phyloP scores from a whole-genome alignment of 2,888 invertebrate species.

The Heliconius ethilla region DNA sequence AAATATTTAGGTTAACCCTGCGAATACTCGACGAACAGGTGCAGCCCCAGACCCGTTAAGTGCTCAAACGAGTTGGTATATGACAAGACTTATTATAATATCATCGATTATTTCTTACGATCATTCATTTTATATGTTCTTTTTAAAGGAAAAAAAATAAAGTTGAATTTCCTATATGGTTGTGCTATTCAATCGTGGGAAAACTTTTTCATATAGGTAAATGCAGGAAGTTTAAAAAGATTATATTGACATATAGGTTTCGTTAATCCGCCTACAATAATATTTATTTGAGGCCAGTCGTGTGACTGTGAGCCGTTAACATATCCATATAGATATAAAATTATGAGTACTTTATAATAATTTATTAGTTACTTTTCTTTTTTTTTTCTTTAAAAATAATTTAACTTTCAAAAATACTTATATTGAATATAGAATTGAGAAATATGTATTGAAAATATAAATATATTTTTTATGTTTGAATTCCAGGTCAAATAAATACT shows the following conservation, averaged over 20 bases:
- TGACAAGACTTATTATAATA: slow-evolving; percentile 19
- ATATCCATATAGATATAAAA: no score
- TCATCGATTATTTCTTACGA: slow-evolving; percentile 19
- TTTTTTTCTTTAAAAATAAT: no score
- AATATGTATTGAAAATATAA: not conserved
- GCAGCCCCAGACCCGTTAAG: slow-evolving; percentile 27
- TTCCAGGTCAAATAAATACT: slow-evolving; percentile 92
- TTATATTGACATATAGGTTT: not conserved
- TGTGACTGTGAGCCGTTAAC: not conserved
- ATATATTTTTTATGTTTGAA: slow-evolving; percentile 20
- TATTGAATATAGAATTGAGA: not conserved
- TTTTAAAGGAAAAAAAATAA: slow-evolving; percentile 2
- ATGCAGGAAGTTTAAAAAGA: not conserved
- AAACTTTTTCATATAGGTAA: slow-evolving; percentile 1
- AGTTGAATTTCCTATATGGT: not conserved
- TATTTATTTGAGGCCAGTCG: not conserved
- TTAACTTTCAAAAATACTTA: not conserved
- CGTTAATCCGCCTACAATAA: not conserved
- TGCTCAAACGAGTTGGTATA: slow-evolving; percentile 30
- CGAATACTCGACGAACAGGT: slow-evolving; percentile 30
- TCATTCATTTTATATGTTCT: slow-evolving; percentile 18
- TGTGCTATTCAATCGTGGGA: slow-evolving; percentile 16
- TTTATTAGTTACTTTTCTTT: no score
- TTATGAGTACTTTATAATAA: no score
- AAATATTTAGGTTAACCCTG: slow-evolving; percentile 21